A percentile compares a stretch with the other conserved stretches of the same genome.
phyloP scores from a whole-genome alignment of 2,797 vertebrate species.

The Sebastiscus albofasciatus region DNA sequence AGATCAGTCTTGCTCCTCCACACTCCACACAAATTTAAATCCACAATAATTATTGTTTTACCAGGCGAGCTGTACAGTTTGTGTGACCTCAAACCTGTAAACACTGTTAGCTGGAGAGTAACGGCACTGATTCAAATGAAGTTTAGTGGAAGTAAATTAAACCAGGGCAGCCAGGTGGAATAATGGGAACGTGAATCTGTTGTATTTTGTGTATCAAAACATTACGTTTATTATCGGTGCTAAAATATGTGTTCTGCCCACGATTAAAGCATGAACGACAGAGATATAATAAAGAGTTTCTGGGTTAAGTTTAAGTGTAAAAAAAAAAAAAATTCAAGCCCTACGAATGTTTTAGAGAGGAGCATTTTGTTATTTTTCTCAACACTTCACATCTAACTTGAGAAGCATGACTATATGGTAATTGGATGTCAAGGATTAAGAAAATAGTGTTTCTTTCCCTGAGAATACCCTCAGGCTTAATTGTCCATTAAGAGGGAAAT shows the following conservation, averaged over 20 bases:
- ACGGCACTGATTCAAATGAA: background rate
- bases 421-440: conserved; percentile 18
- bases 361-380: background rate
- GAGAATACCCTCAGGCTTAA: conserved; percentile 11
- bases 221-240: background rate
- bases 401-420: background rate
- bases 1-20: background rate
- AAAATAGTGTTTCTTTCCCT: background rate
- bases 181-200: background rate
- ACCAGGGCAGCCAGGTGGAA: background rate
- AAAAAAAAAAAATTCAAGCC: background rate
- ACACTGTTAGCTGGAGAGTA: background rate
- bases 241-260: background rate
- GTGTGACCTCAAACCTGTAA: background rate
- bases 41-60: background rate
- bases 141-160: background rate
- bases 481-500: conserved; percentile 8
- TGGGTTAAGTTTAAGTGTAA: background rate
- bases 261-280: background rate
- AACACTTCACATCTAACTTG: background rate
- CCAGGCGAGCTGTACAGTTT: background rate
- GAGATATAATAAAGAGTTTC: background rate
- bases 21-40: background rate
- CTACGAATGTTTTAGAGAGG: background rate
- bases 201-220: background rate